phyloP scores from a whole-genome alignment of 2,888 invertebrate genomes.

The Macrophya annulata region DNA sequence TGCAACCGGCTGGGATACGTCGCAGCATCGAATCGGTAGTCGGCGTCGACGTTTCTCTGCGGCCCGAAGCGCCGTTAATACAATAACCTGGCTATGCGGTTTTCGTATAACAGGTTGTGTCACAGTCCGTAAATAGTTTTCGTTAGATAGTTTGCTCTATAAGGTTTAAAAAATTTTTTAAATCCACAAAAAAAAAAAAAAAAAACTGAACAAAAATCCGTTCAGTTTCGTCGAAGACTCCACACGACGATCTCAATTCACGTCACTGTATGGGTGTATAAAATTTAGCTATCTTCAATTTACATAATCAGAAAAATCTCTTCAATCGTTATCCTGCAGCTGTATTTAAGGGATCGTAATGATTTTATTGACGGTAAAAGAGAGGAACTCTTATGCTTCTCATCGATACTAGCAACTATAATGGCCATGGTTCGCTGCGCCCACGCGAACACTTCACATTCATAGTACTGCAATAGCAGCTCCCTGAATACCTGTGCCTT shows the following conservation, averaged over 20 bases:
- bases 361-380: slow-evolving; percentile 55
- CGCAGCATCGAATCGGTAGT: slow-evolving; percentile 2
- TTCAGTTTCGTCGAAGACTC: no score
- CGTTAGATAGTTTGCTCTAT: slow-evolving; percentile 58
- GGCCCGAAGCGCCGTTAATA: slow-evolving; percentile 59
- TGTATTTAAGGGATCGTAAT: not conserved
- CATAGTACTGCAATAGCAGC: slow-evolving; percentile 60
- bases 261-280: no score
- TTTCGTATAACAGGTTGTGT: slow-evolving; percentile 74
- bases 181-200: no score
- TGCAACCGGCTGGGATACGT: slow-evolving; percentile 40
- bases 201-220: no score
- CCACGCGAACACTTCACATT: slow-evolving; percentile 71
- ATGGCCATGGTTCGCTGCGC: slow-evolving; percentile 72
- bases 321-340: not conserved
- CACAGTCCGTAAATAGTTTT: slow-evolving; percentile 74
- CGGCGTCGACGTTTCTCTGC: slow-evolving; percentile 30
- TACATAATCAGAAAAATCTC: no score
- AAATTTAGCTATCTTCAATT: no score
- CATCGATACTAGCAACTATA: not conserved
- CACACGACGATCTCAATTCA: no score
- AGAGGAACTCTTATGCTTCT: slow-evolving; percentile 61
- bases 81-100: slow-evolving; percentile 74
- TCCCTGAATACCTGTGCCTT: slow-evolving; percentile 13
- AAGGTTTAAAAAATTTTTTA: not conserved